These are phyloP conservation scores for Stenodema calcarata DNA, from an alignment of 2,888 invertebrate species.

Conservation along the genomic window DNA sequence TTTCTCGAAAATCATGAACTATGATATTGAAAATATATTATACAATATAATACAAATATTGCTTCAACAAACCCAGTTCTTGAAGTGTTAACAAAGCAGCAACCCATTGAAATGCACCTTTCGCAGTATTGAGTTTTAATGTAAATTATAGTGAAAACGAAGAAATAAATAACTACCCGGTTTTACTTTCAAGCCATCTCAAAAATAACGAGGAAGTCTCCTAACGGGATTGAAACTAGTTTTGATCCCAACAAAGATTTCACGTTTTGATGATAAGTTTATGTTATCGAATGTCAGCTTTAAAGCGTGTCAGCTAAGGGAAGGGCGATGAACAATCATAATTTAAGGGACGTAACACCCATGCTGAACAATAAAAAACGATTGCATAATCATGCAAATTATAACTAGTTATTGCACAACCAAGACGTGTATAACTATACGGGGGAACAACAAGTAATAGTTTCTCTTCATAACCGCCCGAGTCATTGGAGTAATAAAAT, in stretches of 20 bases:
- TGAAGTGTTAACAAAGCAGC: not conserved
- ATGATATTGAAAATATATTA: not conserved
- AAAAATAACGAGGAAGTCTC: not conserved
- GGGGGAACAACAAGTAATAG: not conserved
- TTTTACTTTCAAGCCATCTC: not conserved
- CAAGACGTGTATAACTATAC: not conserved
- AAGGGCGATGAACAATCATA: not conserved
- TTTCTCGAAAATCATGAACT: not conserved
- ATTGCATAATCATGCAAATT: not conserved
- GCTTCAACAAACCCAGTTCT: conserved; percentile 24
- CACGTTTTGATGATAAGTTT: not conserved
- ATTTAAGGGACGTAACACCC: not conserved
- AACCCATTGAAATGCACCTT: not conserved
- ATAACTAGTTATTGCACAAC: conserved; percentile 8
- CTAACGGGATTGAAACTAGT: not conserved
- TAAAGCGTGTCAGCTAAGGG: not conserved
- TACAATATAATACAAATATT: conserved; percentile 41
- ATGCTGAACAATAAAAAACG: not conserved
- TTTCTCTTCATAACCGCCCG: not conserved
- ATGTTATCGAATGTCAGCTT: not conserved
- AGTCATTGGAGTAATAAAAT: not conserved
- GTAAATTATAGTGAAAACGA: not conserved
- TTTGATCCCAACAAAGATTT: not conserved
- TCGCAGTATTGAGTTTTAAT: not conserved
- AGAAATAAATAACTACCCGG: not conserved